These are phyloP conservation scores for Coremacera marginata DNA, from an alignment of 2,888 invertebrate genomes.

Conservation along the genomic window DNA sequence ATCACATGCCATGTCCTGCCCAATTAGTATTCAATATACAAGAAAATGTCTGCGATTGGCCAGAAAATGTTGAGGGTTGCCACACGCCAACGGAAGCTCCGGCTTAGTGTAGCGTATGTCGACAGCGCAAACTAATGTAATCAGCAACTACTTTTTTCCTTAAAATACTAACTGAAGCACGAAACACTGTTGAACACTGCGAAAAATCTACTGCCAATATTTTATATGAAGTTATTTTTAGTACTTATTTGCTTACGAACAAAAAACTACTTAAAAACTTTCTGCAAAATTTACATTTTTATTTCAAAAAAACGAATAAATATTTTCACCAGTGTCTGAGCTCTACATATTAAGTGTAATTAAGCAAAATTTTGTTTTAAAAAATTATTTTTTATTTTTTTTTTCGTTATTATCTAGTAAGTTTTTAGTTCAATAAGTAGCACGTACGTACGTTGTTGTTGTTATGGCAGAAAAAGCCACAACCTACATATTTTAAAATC, in stretches of 20 bases:
- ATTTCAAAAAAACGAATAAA: not conserved
- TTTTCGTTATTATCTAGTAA: not conserved
- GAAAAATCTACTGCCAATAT: not conserved
- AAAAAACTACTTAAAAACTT: not conserved
- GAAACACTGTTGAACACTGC: not conserved
- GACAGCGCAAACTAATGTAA: not conserved
- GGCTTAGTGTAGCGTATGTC: slow-evolving; percentile 51
- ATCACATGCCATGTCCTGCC: slow-evolving; percentile 95
- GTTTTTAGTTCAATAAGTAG: not conserved
- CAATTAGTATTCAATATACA: slow-evolving; percentile 93
- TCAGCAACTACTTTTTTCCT: not conserved
- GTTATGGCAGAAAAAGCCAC: not conserved
- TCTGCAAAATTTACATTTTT: not conserved
- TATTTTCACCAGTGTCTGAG: not conserved
- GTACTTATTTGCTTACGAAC: not conserved
- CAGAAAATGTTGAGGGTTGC: slow-evolving; percentile 93
- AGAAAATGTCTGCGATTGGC: slow-evolving; percentile 96
- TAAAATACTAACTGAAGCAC: not conserved
- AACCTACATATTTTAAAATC: too few species aligned
- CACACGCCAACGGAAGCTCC: slow-evolving; percentile 78
- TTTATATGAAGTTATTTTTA: not conserved
- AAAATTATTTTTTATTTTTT: not conserved
- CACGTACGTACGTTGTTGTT: slow-evolving; percentile 15
- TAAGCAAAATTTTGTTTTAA: slow-evolving; percentile 21
- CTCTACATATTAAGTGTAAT: slow-evolving; percentile 18